Base-by-base conservation (phyloP, 2,113 vertebrate species). In the Pangasianodon hypophthalmus region DNA sequence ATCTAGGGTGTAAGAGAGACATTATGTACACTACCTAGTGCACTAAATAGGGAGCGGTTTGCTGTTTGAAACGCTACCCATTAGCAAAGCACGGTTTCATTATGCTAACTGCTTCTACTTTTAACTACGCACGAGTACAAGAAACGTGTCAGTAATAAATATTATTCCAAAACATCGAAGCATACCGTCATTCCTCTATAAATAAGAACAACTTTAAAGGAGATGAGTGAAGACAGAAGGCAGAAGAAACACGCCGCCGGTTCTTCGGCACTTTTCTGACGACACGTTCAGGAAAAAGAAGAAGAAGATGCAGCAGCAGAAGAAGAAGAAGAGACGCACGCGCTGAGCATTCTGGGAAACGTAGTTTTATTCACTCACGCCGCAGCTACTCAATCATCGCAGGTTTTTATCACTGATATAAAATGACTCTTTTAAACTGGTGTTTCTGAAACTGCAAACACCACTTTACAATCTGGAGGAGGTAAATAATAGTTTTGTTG, bases 111-210 rank as follows among this genome's bases (percentile, higher is more conserved):
- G 9, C 44, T 41, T 37, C 52, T 52, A 75, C 41, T 79, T 87
- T 87, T 4, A 77, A 5, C 4, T 54, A 14, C 10, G n/a, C 9
- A 44, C 48, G 7, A 50, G 71, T 2, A 26, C 71, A 73, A 1
- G 26, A 9, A 21, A 18, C 8, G 2, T 52, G 9, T 44, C 1
- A n/a, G 6, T 71, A 4, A 29, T 83, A 9, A 77, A 18, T 16
- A 64, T 26, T 52, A 24, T 4, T 1, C 29, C 21, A 52, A 19
- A 84, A 44, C 13, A 18, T 37, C 1, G 0, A 75, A 73, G 21
- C 82, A 37, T 92, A 96, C 96, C 94, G 95, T 92, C 96, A 96
- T 96, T 88, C 85, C 93, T 75, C 52, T 50, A 10, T 8, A 85
- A 18, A 56, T 75, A n/a, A 26, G 37, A 71, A 67, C 44, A 88